Base-by-base conservation (phyloP, 2,888 invertebrate genomes). In the Cephus rjabovi region DNA sequence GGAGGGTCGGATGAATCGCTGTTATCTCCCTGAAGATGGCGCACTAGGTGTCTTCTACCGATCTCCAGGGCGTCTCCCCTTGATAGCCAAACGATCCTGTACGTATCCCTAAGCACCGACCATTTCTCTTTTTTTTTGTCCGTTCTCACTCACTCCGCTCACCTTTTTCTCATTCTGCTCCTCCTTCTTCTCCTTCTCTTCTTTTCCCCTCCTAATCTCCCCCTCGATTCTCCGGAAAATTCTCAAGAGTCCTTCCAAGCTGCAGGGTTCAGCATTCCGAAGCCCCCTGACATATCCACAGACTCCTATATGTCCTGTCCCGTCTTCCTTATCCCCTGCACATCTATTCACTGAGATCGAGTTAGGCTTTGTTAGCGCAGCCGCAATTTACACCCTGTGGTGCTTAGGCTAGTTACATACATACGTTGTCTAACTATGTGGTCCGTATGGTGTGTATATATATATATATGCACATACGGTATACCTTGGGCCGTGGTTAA, bases 11-110 rank as follows among this genome's bases (percentile, higher is more conserved):
- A 56, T 9, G 56, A 56, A 15, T 88, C 89, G 83, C 85, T 83
- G 79, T 82, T 83, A 86, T 86, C 86, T 82, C 77, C 88, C 81
- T 82, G 87, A 85, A 91, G 91, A 91, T 91, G 91, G 90, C 91
- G 90, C 90, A 81, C 84, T 84, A 85, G 87, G 91, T 91, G 88
- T 84, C 88, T 87, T 84, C 87, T 86, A 76, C 79, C 84, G 86
- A 89, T 86, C 83, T 80, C 81, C 82, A 85, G 87, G 87, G 88
- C 87, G 87, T 87, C 86, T 87, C 85, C 85, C 86, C 79, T 77
- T 73, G 70, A 75, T 76, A 70, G 76, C 76, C 71, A 74, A 79
- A 81, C 79, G 77, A 79, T 82, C 83, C 81, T 82, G 78, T 83
- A 81, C 73, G 68, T 35, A 76, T 79, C 78, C 70, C 79, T 75